Conservation (phyloP, 2,888 invertebrate species). For the Sphaerophoria rueppellii region DNA sequence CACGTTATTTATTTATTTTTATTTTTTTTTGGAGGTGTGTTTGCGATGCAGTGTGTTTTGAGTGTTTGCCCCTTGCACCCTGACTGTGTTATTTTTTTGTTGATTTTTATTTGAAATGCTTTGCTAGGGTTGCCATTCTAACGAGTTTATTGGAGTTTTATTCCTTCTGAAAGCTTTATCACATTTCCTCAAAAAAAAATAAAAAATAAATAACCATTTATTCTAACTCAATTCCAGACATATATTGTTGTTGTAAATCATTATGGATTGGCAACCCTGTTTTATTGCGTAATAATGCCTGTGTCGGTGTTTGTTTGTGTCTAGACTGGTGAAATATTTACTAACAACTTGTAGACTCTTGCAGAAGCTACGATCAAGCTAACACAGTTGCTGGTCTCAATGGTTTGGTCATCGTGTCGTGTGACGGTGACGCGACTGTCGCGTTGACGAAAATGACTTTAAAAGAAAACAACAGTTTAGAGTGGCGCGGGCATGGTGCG, state of each 20-base stretch:
- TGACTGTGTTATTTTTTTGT: not conserved
- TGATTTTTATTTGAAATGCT: not conserved
- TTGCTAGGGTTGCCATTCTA: constrained; percentile 2
- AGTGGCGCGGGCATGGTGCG: not conserved
- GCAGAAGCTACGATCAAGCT: constrained; percentile 24
- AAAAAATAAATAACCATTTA: too few relatives aligned
- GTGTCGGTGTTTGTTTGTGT: constrained; percentile 61
- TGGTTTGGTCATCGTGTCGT: constrained; percentile 46
- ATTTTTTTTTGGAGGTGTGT: constrained; percentile 55
- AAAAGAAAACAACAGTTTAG: not conserved
- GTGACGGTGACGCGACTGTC: constrained; percentile 5
- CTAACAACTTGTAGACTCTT: constrained; percentile 46
- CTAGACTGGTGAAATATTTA: constrained; percentile 56
- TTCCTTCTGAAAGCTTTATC: too few relatives aligned
- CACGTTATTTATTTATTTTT: constrained; percentile 7
- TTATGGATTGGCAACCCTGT: not conserved
- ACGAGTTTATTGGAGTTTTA: not conserved
- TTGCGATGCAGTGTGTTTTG: constrained; percentile 7
- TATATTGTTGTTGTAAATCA: not conserved
- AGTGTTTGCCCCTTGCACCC: constrained; percentile 16
- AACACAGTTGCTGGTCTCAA: constrained; percentile 54
- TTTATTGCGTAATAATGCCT: constrained; percentile 57
- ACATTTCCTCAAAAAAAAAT: too few relatives aligned
- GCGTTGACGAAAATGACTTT: not conserved
- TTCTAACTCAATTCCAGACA: too few relatives aligned